A percentile compares a stretch with the other conserved stretches of the same genome.
Conservation (phyloP, 2,797 vertebrate species). For the Iguana delicatissima region DNA sequence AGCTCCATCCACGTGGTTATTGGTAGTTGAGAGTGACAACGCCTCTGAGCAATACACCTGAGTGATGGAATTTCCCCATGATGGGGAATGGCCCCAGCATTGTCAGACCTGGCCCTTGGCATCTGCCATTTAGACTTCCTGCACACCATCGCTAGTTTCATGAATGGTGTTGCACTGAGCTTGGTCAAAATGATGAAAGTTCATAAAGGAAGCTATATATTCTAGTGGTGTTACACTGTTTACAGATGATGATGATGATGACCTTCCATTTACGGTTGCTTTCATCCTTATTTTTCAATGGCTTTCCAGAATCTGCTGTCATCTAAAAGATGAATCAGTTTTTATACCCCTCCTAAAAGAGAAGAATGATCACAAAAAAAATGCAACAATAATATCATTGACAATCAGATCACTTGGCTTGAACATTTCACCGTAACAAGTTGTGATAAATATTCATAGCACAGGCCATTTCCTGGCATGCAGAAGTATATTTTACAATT, state of each 20-base stretch:
- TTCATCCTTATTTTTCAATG: slow-evolving; percentile 30
- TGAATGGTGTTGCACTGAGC: background rate
- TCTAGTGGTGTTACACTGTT: slow-evolving; percentile 26
- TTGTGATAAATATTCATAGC: slow-evolving; percentile 72
- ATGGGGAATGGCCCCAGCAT: no score
- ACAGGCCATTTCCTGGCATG: slow-evolving; percentile 42
- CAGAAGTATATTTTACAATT: slow-evolving; percentile 49
- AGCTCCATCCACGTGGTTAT: no score
- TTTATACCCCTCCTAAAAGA: slow-evolving; percentile 56
- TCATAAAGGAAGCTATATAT: slow-evolving; percentile 56
- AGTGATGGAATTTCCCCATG: no score
- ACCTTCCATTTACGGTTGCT: slow-evolving; percentile 46
- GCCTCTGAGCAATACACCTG: no score
- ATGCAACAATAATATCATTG: slow-evolving; percentile 70
- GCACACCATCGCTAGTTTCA: slow-evolving; percentile 41
- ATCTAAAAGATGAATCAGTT: slow-evolving; percentile 54
- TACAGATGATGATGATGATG: background rate
- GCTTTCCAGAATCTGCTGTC: slow-evolving; percentile 55
- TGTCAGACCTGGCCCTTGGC: no score
- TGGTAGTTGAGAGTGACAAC: no score
- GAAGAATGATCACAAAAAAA: slow-evolving; percentile 64
- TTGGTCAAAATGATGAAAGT: slow-evolving; percentile 55
- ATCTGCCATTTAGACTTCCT: background rate
- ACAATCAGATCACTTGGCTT: slow-evolving; percentile 52
- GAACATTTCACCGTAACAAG: slow-evolving; percentile 69